Evolutionary conservation across 2,797 vertebrate genomes (phyloP), one percentile per base, ranked within the genome.

Genomic region (Serranus cabrilla): DNA sequence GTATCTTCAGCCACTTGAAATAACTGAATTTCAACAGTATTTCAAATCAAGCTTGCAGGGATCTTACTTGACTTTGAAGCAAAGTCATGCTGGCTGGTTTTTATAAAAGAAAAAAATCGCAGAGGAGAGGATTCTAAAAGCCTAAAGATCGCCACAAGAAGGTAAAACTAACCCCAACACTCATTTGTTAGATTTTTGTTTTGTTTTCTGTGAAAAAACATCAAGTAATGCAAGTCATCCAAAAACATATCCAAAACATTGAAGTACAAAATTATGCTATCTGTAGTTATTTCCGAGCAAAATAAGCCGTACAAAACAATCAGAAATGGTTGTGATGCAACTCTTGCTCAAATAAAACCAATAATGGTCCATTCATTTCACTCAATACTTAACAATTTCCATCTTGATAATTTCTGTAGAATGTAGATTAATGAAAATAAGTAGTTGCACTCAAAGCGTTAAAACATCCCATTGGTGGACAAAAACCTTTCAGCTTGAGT

Each of bases 161-260:
- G 95, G 95, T 96, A 96, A 96, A 93, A 94, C 91, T 93, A 94
- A 95, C 92, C 92, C 93, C 92, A 95, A 94, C 93, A 94, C 93
- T 95, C 91, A 94, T 93, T 92, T 92, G 74, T 90, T 94, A 93
- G 93, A 94, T 82, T 83, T 90, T 80, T 83, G 62, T 90, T 85
- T 86, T 91, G 55, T 88, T 89, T 91, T 91, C 71, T 93, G 89
- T 93, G 87, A 27, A 69, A 87, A 93, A 93, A 91, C 87, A 86
- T 87, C 78, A 93, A 92, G 90, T 91, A 86, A 91, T 94, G 80
- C 81, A 93, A 91, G 86, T 88, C 87, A 90, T 91, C 84, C 87
- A 89, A 94, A 34, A 94, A 92, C 81, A 85, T 85, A 71, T 86
- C 77, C 52, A 89, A 91, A 91, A 77, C 76, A 86, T 90, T 89